Evolutionary conservation across 2,113 vertebrate species (phyloP).

Genomic region (Acanthisitta chloris): DNA sequence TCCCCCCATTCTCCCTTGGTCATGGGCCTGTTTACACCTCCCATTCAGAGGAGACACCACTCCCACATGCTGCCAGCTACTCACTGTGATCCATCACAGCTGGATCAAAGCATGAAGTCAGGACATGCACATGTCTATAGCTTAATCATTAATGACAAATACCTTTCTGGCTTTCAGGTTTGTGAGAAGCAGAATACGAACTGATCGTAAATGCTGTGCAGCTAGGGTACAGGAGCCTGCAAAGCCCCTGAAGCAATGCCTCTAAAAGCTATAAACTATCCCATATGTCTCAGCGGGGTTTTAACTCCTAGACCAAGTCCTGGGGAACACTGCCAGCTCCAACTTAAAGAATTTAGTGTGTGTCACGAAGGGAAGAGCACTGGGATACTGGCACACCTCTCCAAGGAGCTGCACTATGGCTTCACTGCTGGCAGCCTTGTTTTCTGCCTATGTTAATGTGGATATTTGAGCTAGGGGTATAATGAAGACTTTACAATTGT

Average conservation of each 20-base stretch:
- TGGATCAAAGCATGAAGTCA: background rate
- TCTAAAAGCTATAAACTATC: background rate
- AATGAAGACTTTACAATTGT: background rate
- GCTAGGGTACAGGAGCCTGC: background rate
- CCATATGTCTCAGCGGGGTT: background rate
- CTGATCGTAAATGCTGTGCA: background rate
- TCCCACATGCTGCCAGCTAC: background rate
- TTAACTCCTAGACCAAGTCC: background rate
- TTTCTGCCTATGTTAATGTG: background rate
- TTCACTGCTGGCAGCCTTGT: background rate
- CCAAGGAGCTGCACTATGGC: background rate
- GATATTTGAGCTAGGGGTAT: background rate
- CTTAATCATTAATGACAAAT: background rate
- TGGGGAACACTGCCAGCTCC: background rate
- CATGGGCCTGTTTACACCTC: background rate
- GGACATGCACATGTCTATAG: background rate
- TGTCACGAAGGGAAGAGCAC: background rate
- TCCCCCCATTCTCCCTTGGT: background rate
- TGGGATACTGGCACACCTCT: background rate
- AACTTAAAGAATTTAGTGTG: background rate
- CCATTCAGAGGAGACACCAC: background rate
- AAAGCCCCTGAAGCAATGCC: background rate
- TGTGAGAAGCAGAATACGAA: background rate
- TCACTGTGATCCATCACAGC: fast-evolving
- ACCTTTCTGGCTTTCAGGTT: background rate